A percentile compares a stretch with the other conserved stretches of the same genome.
These are phyloP conservation scores for Nezara viridula DNA, from an alignment of 2,888 invertebrate genomes.

Conservation along the genomic window DNA sequence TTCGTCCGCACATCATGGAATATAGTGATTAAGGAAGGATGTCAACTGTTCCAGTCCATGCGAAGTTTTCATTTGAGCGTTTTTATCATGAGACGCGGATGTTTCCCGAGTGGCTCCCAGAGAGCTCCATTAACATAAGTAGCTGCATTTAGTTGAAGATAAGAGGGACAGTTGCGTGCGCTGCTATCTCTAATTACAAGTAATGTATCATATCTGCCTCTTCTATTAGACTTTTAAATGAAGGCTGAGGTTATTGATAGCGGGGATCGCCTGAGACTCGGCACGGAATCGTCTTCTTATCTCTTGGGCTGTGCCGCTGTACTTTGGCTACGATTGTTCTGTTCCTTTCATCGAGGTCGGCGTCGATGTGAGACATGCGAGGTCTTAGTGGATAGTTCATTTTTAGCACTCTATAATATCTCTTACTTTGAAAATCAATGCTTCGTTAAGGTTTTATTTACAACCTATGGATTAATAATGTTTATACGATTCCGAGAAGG, in stretches of 20 bases:
- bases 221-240: slow-evolving; percentile 57
- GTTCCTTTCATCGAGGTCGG: not conserved
- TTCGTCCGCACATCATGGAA: not conserved
- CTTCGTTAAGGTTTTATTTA: no score
- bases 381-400: not conserved
- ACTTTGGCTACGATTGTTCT: slow-evolving; percentile 3
- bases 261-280: slow-evolving; percentile 41
- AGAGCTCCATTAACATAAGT: slow-evolving; percentile 34
- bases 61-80: slow-evolving; percentile 42
- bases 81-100: slow-evolving; percentile 38
- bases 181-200: slow-evolving; percentile 36
- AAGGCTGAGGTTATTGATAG: slow-evolving; percentile 55
- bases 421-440: no score
- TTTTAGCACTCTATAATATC: not conserved
- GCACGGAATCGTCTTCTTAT: slow-evolving; percentile 49
- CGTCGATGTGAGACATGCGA: not conserved
- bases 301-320: not conserved
- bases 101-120: not conserved
- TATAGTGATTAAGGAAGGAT: not conserved
- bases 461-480: no score
- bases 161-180: slow-evolving; percentile 35
- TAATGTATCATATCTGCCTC: slow-evolving; percentile 37
- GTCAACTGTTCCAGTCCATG: slow-evolving; percentile 7
- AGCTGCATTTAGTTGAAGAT: slow-evolving; percentile 17
- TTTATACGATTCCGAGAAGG: no score